phyloP scores from a whole-genome alignment of 2,797 vertebrate genomes.

The Sparidentex hasta region DNA sequence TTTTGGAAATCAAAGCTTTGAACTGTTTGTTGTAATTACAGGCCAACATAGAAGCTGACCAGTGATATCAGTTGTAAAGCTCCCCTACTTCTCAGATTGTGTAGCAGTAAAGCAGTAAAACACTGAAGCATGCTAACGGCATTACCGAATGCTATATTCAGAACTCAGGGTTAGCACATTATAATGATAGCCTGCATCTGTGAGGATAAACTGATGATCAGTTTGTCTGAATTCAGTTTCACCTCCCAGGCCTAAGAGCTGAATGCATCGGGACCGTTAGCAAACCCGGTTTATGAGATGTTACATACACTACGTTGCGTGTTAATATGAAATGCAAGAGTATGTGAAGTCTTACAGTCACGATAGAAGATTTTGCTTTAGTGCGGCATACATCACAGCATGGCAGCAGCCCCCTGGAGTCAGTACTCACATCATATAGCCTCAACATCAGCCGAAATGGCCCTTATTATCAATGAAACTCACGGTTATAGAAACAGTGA shows the following conservation, averaged over 20 bases:
- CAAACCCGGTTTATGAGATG: slow-evolving; percentile 51
- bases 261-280: slow-evolving; percentile 30
- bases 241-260: slow-evolving; percentile 38
- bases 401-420: slow-evolving; percentile 57
- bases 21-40: slow-evolving; percentile 21
- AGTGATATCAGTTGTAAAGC: not conserved
- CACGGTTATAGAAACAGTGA: slow-evolving; percentile 2
- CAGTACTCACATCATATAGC: slow-evolving; percentile 30
- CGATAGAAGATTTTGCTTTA: slow-evolving; percentile 66
- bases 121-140: not conserved
- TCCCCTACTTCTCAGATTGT: not conserved
- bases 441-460: slow-evolving; percentile 19
- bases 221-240: slow-evolving; percentile 42
- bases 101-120: not conserved
- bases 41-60: not conserved
- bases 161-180: slow-evolving; percentile 21
- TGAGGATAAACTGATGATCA: slow-evolving; percentile 51
- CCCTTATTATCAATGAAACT: slow-evolving; percentile 35
- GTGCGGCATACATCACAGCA: slow-evolving; percentile 62
- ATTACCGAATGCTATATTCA: too few relatives aligned
- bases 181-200: slow-evolving; percentile 39
- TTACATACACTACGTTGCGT: slow-evolving; percentile 33
- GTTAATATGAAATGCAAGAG: slow-evolving; percentile 49
- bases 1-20: slow-evolving; percentile 42
- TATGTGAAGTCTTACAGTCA: slow-evolving; percentile 50